These are phyloP conservation scores for Camarhynchus parvulus DNA, from an alignment of 2,113 vertebrate species.

Conservation along the genomic window DNA sequence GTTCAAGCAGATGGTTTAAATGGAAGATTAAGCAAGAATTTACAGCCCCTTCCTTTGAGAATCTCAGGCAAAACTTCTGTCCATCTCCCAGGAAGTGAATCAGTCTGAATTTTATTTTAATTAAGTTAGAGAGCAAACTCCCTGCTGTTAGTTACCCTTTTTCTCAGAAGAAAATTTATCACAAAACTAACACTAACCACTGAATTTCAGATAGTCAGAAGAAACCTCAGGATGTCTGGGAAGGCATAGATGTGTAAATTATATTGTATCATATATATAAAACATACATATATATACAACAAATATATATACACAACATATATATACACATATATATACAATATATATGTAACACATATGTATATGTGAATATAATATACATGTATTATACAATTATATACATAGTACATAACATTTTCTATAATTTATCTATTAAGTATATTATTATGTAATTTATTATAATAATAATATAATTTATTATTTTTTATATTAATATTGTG, in stretches of 20 bases:
- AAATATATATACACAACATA: too few species aligned
- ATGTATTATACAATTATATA: not conserved
- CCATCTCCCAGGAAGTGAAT: not conserved
- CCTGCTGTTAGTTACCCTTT: not conserved
- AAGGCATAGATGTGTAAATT: not conserved
- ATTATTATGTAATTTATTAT: too few species aligned
- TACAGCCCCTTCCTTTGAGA: not conserved
- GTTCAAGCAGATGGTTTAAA: not conserved
- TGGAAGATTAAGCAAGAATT: not conserved
- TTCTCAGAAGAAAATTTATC: not conserved
- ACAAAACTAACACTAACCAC: not conserved
- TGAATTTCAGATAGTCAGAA: not conserved
- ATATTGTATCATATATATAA: too few species aligned
- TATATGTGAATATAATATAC: not conserved
- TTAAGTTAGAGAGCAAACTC: not conserved
- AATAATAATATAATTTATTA: too few species aligned
- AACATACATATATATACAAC: too few species aligned
- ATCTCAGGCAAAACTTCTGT: not conserved
- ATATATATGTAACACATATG: too few species aligned
- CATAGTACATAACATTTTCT: not conserved
- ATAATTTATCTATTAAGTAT: not conserved
- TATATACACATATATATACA: too few species aligned
- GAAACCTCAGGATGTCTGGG: not conserved
- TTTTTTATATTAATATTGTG: not conserved
- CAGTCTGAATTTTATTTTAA: not conserved